Base-by-base conservation (phyloP, 2,797 vertebrate species). In the Enteromius argenteus region DNA sequence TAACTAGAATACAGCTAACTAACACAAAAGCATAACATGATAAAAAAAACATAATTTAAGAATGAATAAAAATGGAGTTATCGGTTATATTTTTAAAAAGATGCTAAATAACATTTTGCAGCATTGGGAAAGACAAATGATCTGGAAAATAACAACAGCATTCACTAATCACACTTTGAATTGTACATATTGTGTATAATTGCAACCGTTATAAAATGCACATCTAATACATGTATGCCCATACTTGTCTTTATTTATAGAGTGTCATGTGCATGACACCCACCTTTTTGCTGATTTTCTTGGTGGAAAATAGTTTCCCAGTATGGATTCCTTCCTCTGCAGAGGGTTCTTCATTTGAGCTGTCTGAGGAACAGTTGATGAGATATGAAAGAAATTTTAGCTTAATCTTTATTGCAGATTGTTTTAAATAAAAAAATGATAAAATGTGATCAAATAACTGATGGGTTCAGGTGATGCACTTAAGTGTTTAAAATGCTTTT, bases 271-370 rank as follows among this genome's bases (percentile, higher is more conserved):
- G 66, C 30, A 69, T 74, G 37, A 58, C 17, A 80, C 83, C 4
- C 77, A 97, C 96, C 96, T 95, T 93, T 92, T 93, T 79, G 92
- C 30, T 0, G 90, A 90, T 90, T 93, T 95, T 89, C 95, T 94
- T 7, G 93, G 91, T 87, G 89, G 92, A 81, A 96, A 88, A 93
- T 93, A 95, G 91, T 93, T 94, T 90, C 95, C 94, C 93, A 96
- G 91, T 88, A 96, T 62, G 93, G 96, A 96, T 74, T 94, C 95
- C 90, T 92, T 94, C 95, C 95, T 97, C 95, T 93, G 85, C 88
- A 93, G 90, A 86, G 86, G 73, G 84, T 90, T 92, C 93, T 83
- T 93, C 92, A 90, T 89, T 81, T 93, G 92, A 90, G 87, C 90
- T 10, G 51, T 94, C 96, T 96, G 89, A 66, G 92, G 90, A 92